A percentile compares a stretch with the other conserved stretches of the same genome.
Conservation (phyloP, 2,113 vertebrate genomes). For the Callithrix jacchus region DNA sequence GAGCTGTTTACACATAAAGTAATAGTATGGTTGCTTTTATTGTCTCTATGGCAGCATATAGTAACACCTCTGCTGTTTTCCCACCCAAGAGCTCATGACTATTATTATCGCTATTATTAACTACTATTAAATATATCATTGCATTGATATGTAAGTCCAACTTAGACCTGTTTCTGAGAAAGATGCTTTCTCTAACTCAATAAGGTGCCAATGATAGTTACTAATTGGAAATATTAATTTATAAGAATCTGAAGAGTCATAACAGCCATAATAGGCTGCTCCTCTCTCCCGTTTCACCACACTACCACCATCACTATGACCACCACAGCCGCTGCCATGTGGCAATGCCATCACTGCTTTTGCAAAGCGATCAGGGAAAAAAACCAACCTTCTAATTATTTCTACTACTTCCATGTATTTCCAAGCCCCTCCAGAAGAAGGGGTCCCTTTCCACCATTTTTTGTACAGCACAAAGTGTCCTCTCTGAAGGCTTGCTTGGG, state of each 20-base stretch:
- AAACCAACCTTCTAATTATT: not conserved
- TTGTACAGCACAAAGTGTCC: not conserved
- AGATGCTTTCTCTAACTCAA: not conserved
- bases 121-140: not conserved
- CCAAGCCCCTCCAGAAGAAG: not conserved
- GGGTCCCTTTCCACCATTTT: not conserved
- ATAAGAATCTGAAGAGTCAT: not conserved
- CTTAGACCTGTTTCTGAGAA: constrained; percentile 33
- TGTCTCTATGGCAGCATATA: constrained; percentile 4
- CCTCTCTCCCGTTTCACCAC: not conserved
- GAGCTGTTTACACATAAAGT: constrained; percentile 4
- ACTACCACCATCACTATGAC: not conserved
- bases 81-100: not conserved
- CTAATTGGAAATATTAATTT: constrained; percentile 38
- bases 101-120: constrained; percentile 18
- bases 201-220: not conserved
- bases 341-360: not conserved
- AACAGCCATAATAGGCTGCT: not conserved
- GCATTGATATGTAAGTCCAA: not conserved
- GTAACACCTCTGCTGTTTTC: not conserved
- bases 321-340: not conserved
- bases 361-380: not conserved
- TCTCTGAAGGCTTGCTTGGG: not conserved
- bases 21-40: constrained; percentile 12
- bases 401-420: constrained; percentile 8